phyloP scores from a whole-genome alignment of 1,140 invertebrate species.

The Pomacea maculata region DNA sequence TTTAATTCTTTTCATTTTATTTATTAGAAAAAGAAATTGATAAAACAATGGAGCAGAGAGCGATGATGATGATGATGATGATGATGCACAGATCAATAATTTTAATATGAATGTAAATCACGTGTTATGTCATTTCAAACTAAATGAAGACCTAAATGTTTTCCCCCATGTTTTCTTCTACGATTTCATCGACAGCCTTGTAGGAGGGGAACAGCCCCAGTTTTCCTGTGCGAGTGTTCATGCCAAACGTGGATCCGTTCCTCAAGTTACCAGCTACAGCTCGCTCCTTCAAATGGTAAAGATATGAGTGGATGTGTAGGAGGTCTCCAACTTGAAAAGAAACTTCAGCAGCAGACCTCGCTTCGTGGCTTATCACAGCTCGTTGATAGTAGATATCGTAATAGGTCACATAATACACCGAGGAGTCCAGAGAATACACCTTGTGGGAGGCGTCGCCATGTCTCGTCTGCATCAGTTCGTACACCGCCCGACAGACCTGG shows the following conservation, averaged over 20 bases:
- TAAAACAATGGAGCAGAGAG: too few species aligned
- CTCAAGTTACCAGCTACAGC: conserved; percentile 89
- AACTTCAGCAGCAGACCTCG: conserved; percentile 72
- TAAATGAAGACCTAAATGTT: too few species aligned
- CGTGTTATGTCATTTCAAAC: too few species aligned
- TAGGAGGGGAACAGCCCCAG: conserved; percentile 68
- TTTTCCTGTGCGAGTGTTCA: conserved; percentile 81
- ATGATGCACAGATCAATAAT: too few species aligned
- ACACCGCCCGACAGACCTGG: conserved; percentile 92
- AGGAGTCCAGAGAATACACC: conserved; percentile 93
- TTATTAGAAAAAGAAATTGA: too few species aligned
- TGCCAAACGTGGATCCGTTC: conserved; percentile 92
- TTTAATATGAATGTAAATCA: too few species aligned
- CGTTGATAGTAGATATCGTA: conserved; percentile 87
- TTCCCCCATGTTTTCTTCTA: conserved; percentile 42
- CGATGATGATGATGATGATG: too few species aligned
- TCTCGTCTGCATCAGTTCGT: conserved; percentile 94
- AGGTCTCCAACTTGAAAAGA: conserved; percentile 81
- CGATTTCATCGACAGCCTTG: conserved; percentile 60
- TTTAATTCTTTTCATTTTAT: too few species aligned
- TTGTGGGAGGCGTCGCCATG: conserved; percentile 83
- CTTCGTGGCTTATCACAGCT: conserved; percentile 72
- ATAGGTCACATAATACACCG: conserved; percentile 94
- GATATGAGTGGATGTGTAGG: conserved; percentile 74
- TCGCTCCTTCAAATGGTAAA: too few species aligned